A percentile compares a stretch with the other conserved stretches of the same genome.
These are phyloP conservation scores for Actinostola sp. DNA, from an alignment of 92 coral and sea anemone genomes.

Conservation along the genomic window DNA sequence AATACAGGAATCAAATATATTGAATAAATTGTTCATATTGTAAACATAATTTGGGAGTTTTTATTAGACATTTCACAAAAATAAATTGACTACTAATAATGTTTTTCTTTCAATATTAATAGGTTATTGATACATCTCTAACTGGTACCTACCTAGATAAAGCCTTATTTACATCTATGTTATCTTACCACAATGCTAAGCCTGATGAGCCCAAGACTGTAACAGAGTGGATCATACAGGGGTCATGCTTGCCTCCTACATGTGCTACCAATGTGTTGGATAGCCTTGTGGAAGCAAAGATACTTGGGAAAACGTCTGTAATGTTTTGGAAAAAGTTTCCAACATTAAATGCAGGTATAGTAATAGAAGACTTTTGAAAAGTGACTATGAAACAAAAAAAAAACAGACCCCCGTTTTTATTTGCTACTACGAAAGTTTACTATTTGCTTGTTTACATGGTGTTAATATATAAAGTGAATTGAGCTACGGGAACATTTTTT, in stretches of 20 bases:
- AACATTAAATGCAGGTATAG: conserved; percentile 44
- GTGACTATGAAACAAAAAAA: too few relatives aligned
- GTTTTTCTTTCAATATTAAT: not conserved
- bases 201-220: conserved; percentile 41
- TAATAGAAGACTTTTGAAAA: not conserved
- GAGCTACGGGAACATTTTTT: too few relatives aligned
- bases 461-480: too few relatives aligned
- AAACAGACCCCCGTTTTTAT: too few relatives aligned
- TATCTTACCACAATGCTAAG: conserved; percentile 2
- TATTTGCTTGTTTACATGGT: too few relatives aligned
- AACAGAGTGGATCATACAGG: conserved; percentile 41
- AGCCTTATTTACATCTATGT: conserved; percentile 30
- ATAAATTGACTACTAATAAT: too few relatives aligned
- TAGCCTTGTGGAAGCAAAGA: conserved; percentile 35
- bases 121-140: conserved; percentile 24
- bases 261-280: conserved; percentile 45
- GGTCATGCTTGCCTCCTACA: conserved; percentile 22
- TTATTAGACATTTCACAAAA: too few relatives aligned
- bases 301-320: conserved; percentile 28
- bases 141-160: conserved; percentile 45
- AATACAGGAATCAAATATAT: too few relatives aligned
- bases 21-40: too few relatives aligned
- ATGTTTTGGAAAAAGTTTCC: conserved; percentile 45
- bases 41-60: too few relatives aligned
- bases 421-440: too few relatives aligned